These are phyloP conservation scores for Centropristis striata DNA, from an alignment of 2,113 vertebrate species.

Conservation along the genomic window DNA sequence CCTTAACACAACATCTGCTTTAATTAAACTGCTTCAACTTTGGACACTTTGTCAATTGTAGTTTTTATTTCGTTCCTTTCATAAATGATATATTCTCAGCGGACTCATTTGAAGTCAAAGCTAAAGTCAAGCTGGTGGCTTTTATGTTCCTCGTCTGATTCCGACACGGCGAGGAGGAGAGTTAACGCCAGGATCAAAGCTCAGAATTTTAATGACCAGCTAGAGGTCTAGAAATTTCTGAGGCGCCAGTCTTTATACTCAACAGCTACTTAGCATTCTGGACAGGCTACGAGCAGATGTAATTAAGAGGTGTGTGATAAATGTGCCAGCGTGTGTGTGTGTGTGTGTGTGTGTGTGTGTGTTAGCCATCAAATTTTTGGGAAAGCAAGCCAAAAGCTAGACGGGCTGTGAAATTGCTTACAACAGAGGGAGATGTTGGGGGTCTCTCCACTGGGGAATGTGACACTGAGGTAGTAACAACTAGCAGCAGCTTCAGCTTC, in stretches of 20 bases:
- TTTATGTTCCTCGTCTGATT: constrained; percentile 67
- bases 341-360: constrained; percentile 34
- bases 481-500: constrained; percentile 28
- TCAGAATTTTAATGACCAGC: constrained; percentile 78
- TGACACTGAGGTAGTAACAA: constrained; percentile 57
- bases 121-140: constrained; percentile 65
- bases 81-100: constrained; percentile 39
- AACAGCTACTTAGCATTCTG: constrained; percentile 76
- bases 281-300: constrained; percentile 64
- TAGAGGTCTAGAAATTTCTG: constrained; percentile 52
- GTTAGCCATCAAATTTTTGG: constrained; percentile 72
- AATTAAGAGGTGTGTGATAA: constrained; percentile 69
- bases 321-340: constrained; percentile 1
- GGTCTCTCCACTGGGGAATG: constrained; percentile 52
- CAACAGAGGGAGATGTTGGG: constrained; percentile 74
- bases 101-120: constrained; percentile 55
- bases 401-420: constrained; percentile 80
- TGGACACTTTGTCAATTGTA: constrained; percentile 37
- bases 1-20: constrained; percentile 10
- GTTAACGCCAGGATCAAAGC: constrained; percentile 72
- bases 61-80: constrained; percentile 25
- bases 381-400: constrained; percentile 72
- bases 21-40: constrained; percentile 30
- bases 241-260: constrained; percentile 56
- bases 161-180: constrained; percentile 56